Conservation (phyloP, 1,140 invertebrate species). For the Papilio dardanus region DNA sequence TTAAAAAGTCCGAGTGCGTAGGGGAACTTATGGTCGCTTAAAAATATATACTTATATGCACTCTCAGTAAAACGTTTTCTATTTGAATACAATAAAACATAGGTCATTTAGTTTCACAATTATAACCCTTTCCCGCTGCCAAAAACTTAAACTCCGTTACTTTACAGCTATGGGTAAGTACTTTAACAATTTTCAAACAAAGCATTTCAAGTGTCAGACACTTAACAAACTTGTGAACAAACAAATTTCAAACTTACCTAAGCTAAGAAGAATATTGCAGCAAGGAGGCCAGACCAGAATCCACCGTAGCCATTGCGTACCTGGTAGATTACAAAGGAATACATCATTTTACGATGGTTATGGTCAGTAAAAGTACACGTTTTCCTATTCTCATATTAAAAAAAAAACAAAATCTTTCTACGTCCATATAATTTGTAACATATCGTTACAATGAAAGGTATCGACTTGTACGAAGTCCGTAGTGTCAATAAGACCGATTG, state of each 20-base stretch:
- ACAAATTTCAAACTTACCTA: conserved; percentile 39
- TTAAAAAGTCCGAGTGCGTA: neutral
- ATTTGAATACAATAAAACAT: neutral
- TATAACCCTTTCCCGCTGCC: neutral
- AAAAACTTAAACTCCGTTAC: neutral
- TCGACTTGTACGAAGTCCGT: conserved; percentile 10
- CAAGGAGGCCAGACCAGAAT: conserved; percentile 1
- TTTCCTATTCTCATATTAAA: neutral
- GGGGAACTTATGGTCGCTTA: neutral
- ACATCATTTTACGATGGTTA: neutral
- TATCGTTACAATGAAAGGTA: neutral
- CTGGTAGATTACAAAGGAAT: neutral
- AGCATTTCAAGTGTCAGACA: neutral
- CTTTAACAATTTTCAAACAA: neutral
- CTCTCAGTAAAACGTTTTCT: neutral
- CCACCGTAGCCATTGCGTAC: conserved; percentile 17
- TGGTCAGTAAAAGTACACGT: neutral
- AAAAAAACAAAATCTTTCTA: neutral
- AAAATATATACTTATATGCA: neutral
- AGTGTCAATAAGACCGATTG: conserved; percentile 31
- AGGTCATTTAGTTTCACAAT: neutral
- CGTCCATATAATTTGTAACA: neutral
- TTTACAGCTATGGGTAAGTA: neutral
- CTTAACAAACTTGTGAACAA: neutral
- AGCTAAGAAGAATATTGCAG: conserved; percentile 5